Evolutionary conservation across 2,113 vertebrate genomes (phyloP), one percentile per base, ranked within the genome.

Genomic region (Marmota monax): DNA sequence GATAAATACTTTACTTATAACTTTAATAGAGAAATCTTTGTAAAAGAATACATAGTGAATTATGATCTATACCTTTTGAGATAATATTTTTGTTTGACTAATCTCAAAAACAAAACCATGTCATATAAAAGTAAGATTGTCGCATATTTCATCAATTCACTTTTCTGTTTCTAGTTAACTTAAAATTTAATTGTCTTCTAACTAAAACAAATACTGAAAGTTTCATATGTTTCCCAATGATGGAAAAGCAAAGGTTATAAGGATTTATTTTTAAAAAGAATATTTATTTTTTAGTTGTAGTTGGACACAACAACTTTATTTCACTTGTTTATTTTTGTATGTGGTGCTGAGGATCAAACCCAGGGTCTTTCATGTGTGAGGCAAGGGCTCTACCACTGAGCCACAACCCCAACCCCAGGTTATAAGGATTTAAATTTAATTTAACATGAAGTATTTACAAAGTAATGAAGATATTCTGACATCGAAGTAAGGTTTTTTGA

Each of bases 381-480:
- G 39, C 39, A 39, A 39, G 39, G 39, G 39, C 39, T 0, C 39
- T 39, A 39, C 39, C 39, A 39, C 39, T 39, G 39, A 39, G 39
- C 39, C 39, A 39, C 39, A 39, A 39, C 39, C 39, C 39, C 39
- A 39, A 39, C 39, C 39, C 39, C 39, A 89, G 5, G 18, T 25
- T 87, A 92, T 45, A 94, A 39, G 76, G 58, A 79, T 88, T 72
- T 69, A 8, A 56, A 37, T 9, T 27, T 90, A 69, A 82, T 73
- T 92, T 92, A 98, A 63, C 48, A 48, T 17, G 12, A 96, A 67
- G 56, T 93, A 95, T 97, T 96, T 79, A 92, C n/a, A 93, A 48
- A 53, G 1, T 72, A 96, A 70, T 78, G 42, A 94, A 98, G 14
- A 65, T 80, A 1, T 0, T 45, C n/a, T 42, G 69, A 12, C 34